phyloP scores from a whole-genome alignment of 2,797 vertebrate genomes.

The Taenioides sp. region DNA sequence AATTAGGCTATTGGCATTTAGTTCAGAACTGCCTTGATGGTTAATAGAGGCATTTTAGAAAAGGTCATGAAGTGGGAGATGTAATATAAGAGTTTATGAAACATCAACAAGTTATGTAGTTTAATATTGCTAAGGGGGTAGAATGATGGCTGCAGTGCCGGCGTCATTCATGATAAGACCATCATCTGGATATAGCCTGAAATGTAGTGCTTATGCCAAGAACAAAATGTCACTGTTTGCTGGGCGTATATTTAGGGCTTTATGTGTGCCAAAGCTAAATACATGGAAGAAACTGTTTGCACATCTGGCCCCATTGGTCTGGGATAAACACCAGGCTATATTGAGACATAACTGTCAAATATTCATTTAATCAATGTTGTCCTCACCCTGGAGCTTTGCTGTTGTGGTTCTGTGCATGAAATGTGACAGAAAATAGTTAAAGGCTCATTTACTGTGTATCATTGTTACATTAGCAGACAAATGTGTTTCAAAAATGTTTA shows the following conservation, averaged over 20 bases:
- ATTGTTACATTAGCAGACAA: not conserved
- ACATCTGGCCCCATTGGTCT: conserved; percentile 13
- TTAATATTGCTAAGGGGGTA: conserved; percentile 3
- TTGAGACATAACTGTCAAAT: conserved; percentile 7
- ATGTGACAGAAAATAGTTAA: not conserved
- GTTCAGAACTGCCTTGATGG: conserved; percentile 10
- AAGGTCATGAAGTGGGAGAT: conserved; percentile 8
- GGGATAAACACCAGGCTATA: conserved; percentile 3
- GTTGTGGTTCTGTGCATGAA: not conserved
- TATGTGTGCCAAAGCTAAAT: conserved; percentile 1
- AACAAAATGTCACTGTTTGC: conserved; percentile 4
- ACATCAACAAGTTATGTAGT: conserved; percentile 5
- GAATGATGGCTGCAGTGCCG: not conserved
- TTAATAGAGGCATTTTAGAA: conserved; percentile 4
- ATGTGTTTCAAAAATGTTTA: not conserved
- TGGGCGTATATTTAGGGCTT: conserved; percentile 1
- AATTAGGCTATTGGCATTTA: conserved; percentile 13
- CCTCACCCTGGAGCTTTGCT: conserved; percentile 5
- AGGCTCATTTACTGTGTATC: not conserved
- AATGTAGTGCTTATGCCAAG: not conserved
- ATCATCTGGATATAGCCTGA: not conserved
- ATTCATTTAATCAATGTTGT: conserved; percentile 5
- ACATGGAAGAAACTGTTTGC: conserved; percentile 7
- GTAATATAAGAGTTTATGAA: conserved; percentile 7
- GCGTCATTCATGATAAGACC: not conserved